phyloP scores from a whole-genome alignment of 2,797 vertebrate genomes.

The Brachyrhaphis roseni region DNA sequence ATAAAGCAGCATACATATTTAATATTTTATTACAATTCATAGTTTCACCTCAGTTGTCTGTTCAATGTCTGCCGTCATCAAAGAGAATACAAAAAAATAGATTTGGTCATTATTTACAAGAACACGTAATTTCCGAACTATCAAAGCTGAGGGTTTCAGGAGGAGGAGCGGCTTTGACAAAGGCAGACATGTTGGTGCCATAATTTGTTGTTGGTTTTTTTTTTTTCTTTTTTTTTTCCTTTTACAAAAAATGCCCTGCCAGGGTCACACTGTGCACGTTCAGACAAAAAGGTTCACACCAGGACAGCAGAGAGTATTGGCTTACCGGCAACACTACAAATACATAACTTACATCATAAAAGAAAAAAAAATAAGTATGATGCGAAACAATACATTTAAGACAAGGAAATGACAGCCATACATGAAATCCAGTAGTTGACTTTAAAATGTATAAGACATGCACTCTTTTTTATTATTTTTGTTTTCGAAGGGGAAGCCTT shows the following conservation, averaged over 20 bases:
- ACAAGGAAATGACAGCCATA: constrained; percentile 73
- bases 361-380: constrained; percentile 54
- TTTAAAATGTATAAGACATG: constrained; percentile 86
- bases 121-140: constrained; percentile 88
- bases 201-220: constrained; percentile 44
- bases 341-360: constrained; percentile 77
- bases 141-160: constrained; percentile 80
- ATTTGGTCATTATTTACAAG: constrained; percentile 97
- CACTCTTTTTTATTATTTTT: constrained; percentile 76
- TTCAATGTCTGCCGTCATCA: constrained; percentile 89
- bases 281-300: constrained; percentile 76
- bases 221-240: constrained; percentile 52
- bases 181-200: constrained; percentile 78
- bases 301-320: constrained; percentile 81
- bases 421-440: constrained; percentile 85
- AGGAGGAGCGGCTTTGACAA: constrained; percentile 82
- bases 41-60: constrained; percentile 83
- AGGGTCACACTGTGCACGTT: constrained; percentile 80
- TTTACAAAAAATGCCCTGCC: constrained; percentile 78
- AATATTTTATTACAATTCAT: constrained; percentile 88
- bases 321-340: constrained; percentile 79
- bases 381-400: constrained; percentile 66
- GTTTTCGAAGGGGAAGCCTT: constrained; percentile 50
- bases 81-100: constrained; percentile 86
- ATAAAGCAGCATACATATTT: constrained; percentile 85